Percentiles rank a stretch among this genome's conserved stretches.
Evolutionary conservation across 1,140 invertebrate species (phyloP).

Genomic region (Cotesia vestalis): DNA sequence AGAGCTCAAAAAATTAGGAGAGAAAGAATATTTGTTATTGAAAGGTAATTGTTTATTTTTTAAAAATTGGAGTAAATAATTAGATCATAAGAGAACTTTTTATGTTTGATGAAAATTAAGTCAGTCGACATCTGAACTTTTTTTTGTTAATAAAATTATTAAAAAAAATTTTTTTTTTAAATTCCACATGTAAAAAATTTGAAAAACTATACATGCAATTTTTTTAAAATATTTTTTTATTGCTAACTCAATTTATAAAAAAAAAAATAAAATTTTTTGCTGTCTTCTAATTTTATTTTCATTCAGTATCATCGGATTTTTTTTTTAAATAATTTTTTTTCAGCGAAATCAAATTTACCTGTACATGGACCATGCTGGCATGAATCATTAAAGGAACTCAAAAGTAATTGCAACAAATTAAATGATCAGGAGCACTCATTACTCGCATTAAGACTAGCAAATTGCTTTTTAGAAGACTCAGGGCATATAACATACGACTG

Average conservation of each 20-base stretch:
- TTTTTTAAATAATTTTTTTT: slow-evolving; percentile 10
- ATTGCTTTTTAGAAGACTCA: slow-evolving; percentile 74
- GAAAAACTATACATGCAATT: too few relatives aligned
- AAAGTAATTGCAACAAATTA: slow-evolving; percentile 69
- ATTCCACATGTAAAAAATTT: too few relatives aligned
- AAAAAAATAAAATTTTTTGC: too few relatives aligned
- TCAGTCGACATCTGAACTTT: too few relatives aligned
- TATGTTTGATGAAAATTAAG: too few relatives aligned
- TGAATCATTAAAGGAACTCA: slow-evolving; percentile 65
- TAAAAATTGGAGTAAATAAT: slow-evolving; percentile 11
- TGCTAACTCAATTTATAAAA: too few relatives aligned
- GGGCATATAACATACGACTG: slow-evolving; percentile 68
- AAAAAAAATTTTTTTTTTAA: too few relatives aligned
- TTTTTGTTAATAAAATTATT: too few relatives aligned
- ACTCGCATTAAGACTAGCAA: slow-evolving; percentile 71
- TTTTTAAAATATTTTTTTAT: too few relatives aligned
- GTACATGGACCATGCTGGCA: slow-evolving; percentile 74
- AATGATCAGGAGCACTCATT: slow-evolving; percentile 71
- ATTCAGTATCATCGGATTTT: too few relatives aligned
- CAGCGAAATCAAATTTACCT: slow-evolving; percentile 61
- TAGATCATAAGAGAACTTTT: too few relatives aligned
- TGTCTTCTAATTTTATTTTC: too few relatives aligned
- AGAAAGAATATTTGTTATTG: slow-evolving; percentile 50
- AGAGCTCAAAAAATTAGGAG: slow-evolving; percentile 50
- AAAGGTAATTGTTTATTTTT: slow-evolving; percentile 43